Base-by-base conservation (phyloP, 2,797 vertebrate species). In the Leptoclinus maculatus region DNA sequence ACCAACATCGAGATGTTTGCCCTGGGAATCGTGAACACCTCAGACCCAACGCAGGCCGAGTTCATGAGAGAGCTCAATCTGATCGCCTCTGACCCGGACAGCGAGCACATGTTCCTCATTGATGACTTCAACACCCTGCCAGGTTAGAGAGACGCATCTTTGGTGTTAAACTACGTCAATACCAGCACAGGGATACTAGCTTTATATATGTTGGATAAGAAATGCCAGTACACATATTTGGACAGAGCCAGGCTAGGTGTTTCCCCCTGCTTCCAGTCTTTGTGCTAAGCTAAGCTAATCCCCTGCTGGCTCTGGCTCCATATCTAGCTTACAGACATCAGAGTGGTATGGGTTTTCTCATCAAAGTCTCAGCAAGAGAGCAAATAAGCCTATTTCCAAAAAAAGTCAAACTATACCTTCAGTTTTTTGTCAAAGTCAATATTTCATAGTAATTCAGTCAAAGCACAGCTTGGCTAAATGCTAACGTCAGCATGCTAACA, bases 1-100 rank as follows among this genome's bases (percentile, higher is more conserved):
- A 95, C 96, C 57, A 98, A 97, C 74, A 95, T 97, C 0, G 96
- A 98, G 92, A 97, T 97, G 96, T 98, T 97, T 0, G 97, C 97
- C 1, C 92, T 98, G 87, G 97, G 97, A 45, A 97, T 97, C 1
- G 94, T 97, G 39, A 98, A 98, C 78, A 91, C 91, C 2, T 95
- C 96, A 0, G 96, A 98, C 83, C 93, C 95, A 0, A 95, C 96
- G 1, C 97, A 96, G 86, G 77, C 53, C 0, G 97, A 97, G 83
- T 98, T 98, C 83, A 89, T 96, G 76, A 90, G 77, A 12, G 96
- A 98, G 90, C 93, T 98, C 12, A 96, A 97, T 51, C 93, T 97
- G 77, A 98, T 98, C 27, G 97, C 97, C 4, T 98, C 97, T 0
- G 96, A 98, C 67, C 97, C 97, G 2, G 97, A 98, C 80, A 76